A percentile compares a stretch with the other conserved stretches of the same genome.
Evolutionary conservation across 1,140 invertebrate genomes (phyloP).

Genomic region (Drosophila jambulina): DNA sequence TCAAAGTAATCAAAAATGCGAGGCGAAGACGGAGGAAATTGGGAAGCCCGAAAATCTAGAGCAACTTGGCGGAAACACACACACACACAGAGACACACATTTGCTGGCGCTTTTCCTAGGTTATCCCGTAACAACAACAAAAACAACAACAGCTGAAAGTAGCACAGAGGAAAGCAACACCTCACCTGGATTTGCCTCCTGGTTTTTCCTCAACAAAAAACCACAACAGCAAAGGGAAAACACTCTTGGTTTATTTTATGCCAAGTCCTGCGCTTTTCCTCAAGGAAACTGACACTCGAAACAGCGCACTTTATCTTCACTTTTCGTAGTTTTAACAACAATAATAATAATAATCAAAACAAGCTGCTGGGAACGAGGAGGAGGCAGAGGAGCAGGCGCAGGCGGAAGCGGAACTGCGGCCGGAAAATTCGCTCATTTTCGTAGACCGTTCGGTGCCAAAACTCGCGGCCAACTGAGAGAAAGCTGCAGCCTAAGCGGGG

Average conservation of each 20-base stretch:
- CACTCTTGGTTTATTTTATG: neutral
- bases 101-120: conserved; percentile 1
- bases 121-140: neutral
- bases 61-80: conserved; percentile 47
- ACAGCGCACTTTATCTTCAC: neutral
- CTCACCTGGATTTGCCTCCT: conserved; percentile 17
- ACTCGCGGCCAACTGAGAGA: conserved; percentile 64
- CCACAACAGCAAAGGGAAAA: neutral
- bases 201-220: neutral
- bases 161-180: conserved; percentile 15
- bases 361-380: conserved; percentile 6
- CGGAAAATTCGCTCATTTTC: conserved; percentile 41
- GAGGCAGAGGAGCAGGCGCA: conserved; percentile 18
- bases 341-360: conserved; percentile 27
- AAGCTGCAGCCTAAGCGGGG: conserved; percentile 12
- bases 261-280: neutral
- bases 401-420: conserved; percentile 20
- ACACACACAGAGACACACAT: conserved; percentile 15
- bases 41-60: conserved; percentile 51
- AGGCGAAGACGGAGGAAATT: conserved; percentile 17
- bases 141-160: conserved; percentile 14
- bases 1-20: conserved; percentile 64
- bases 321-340: conserved; percentile 1
- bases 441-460: conserved; percentile 54
- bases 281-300: neutral